Percentiles rank a stretch among this genome's conserved stretches.
These are phyloP conservation scores for Pogonocichla stellata DNA, from an alignment of 2,113 vertebrate genomes.

Conservation along the genomic window DNA sequence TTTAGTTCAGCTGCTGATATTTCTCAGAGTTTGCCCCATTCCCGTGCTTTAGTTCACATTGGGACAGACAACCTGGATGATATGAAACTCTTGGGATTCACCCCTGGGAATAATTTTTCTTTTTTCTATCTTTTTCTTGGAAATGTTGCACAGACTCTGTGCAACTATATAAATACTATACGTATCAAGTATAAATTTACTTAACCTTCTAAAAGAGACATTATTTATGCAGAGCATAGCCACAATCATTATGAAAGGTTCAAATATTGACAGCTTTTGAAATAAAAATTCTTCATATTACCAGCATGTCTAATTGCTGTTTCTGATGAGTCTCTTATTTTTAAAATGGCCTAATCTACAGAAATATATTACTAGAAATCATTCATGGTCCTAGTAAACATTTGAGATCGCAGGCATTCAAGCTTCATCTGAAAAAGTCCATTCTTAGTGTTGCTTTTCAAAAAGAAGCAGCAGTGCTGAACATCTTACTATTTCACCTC, in stretches of 20 bases:
- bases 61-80: background rate
- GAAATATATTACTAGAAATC: background rate
- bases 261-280: background rate
- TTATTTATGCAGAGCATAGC: background rate
- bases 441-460: slow-evolving; percentile 22
- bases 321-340: background rate
- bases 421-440: background rate
- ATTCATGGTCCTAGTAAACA: background rate
- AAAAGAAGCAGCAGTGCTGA: background rate
- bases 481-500: slow-evolving; percentile 56
- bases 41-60: background rate
- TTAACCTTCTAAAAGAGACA: background rate
- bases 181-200: background rate
- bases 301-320: background rate
- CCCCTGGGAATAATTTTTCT: background rate
- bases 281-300: background rate
- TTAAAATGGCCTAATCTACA: background rate
- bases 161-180: background rate
- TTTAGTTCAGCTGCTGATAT: background rate
- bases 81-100: background rate
- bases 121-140: background rate
- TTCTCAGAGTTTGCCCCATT: background rate
- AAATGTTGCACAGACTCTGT: background rate
- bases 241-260: background rate
- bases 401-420: background rate